phyloP scores from a whole-genome alignment of 1,140 invertebrate species.

The Zelostemma sp. region DNA sequence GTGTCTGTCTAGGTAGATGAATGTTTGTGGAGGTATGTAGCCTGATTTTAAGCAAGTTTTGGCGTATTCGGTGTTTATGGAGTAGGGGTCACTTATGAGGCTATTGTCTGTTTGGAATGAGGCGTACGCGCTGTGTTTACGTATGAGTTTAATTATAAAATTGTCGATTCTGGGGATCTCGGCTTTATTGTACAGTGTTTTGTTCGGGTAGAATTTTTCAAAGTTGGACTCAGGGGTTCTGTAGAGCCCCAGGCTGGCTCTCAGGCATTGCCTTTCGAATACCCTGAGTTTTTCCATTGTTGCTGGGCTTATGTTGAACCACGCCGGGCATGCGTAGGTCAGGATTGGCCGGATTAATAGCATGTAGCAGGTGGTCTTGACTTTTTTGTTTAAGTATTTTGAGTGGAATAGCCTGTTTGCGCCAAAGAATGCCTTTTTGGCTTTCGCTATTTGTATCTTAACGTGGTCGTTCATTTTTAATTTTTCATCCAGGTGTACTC shows the following conservation, averaged over 20 bases:
- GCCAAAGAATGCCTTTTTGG: constrained; percentile 27
- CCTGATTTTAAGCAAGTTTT: neutral
- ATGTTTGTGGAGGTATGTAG: neutral
- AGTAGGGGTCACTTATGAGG: too few species aligned
- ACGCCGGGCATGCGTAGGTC: constrained; percentile 35
- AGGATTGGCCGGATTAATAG: constrained; percentile 37
- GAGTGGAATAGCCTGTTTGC: constrained; percentile 29
- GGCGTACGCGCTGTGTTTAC: too few species aligned
- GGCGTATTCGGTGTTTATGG: too few species aligned
- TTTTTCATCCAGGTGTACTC: constrained; percentile 29
- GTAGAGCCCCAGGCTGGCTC: constrained; percentile 29
- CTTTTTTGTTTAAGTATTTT: constrained; percentile 16
- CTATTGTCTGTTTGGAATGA: too few species aligned
- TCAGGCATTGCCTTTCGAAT: constrained; percentile 33
- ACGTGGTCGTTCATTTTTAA: constrained; percentile 27
- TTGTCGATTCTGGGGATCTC: constrained; percentile 1
- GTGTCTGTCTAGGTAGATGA: neutral
- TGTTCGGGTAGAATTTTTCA: constrained; percentile 20
- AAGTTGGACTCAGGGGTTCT: constrained; percentile 22
- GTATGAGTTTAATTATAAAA: too few species aligned
- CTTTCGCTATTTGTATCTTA: constrained; percentile 30
- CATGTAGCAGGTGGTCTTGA: constrained; percentile 44
- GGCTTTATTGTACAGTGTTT: constrained; percentile 30
- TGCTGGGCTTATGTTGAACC: too few species aligned
- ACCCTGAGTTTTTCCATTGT: too few species aligned